A percentile compares a stretch with the other conserved stretches of the same genome.
These are phyloP conservation scores for Drosophila burlai DNA, from an alignment of 1,140 invertebrate species.

Conservation along the genomic window DNA sequence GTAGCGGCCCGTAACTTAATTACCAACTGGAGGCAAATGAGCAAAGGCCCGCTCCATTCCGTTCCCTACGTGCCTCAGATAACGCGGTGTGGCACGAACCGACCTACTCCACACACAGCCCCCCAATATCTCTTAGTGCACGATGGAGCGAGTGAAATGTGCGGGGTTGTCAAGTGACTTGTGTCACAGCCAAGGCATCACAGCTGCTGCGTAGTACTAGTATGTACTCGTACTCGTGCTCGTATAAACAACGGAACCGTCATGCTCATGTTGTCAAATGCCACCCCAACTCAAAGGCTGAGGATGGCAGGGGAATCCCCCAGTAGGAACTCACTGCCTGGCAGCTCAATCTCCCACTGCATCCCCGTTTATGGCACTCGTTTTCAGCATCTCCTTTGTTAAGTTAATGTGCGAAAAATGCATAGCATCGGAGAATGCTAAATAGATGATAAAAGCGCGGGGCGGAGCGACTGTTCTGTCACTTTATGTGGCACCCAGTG, in stretches of 20 bases:
- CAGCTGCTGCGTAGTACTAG: slow-evolving; percentile 30
- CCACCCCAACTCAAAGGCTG: slow-evolving; percentile 6
- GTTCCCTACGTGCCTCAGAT: slow-evolving; percentile 66
- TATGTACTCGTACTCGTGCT: slow-evolving; percentile 14
- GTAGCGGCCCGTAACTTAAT: slow-evolving; percentile 68
- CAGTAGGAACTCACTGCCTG: not conserved
- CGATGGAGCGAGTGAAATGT: slow-evolving; percentile 15
- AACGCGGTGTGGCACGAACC: slow-evolving; percentile 30
- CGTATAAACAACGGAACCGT: slow-evolving; percentile 46
- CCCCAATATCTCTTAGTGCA: slow-evolving; percentile 38
- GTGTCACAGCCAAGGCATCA: slow-evolving; percentile 34
- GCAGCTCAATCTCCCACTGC: slow-evolving; percentile 53
- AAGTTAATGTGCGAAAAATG: slow-evolving; percentile 73
- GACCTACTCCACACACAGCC: not conserved
- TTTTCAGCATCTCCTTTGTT: slow-evolving; percentile 54
- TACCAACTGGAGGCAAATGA: slow-evolving; percentile 63
- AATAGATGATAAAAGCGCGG: slow-evolving; percentile 60
- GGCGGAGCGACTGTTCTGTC: not conserved
- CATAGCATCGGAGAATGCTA: slow-evolving; percentile 70
- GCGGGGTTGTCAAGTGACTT: slow-evolving; percentile 51
- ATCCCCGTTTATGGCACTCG: slow-evolving; percentile 54
- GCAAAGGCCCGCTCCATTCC: slow-evolving; percentile 30
- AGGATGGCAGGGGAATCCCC: not conserved
- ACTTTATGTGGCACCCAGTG: slow-evolving; percentile 49
- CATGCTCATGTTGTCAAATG: slow-evolving; percentile 54